Evolutionary conservation across 2,113 vertebrate genomes (phyloP), one percentile per base, ranked within the genome.

Genomic region (Aleadryas rufinucha): DNA sequence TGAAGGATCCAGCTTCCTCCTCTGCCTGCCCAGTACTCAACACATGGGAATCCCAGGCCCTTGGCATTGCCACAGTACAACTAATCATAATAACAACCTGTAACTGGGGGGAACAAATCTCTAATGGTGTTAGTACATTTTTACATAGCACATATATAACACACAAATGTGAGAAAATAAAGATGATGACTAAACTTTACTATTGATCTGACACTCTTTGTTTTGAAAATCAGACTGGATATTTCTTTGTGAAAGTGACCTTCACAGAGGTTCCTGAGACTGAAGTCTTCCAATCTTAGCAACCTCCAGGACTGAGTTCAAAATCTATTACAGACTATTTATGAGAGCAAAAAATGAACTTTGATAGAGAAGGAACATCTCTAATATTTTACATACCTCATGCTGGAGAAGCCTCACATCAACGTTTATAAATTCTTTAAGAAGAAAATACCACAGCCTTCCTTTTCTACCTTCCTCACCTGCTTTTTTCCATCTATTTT

Each of bases 401-500:
- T 17, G 17, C 11, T 76, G 47, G 54, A 27, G 54, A 87, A 60
- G 50, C 37, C 26, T 94, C 6, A 2, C 20, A 74, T 22, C 44
- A 71, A 49, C 0, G 0, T 63, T 96, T 53, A 70, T 27, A 74
- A 79, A 66, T 50, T 69, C 45, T 41, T 90, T n/a, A 50, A 74
- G 84, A 84, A 74, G n/a, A 80, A 95, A 95, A 50, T 66, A 78
- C 17, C 49, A 79, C 30, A 79, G 49, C 26, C 18, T 86, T 84
- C 68, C 53, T 84, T 74, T 90, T 47, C 63, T 65, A 19, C 21
- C 26, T 16, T 87, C 10, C 68, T 85, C 81, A 88, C 41, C 74
- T 93, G 74, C n/a, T 66, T 89, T 93, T 86, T 70, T 90, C 47
- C 27, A 70, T 37, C 19, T 42, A 7, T 42, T 33, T 88, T 76